Percentiles rank a stretch among this genome's conserved stretches.
These are phyloP conservation scores for Zaprionus africanus DNA, from an alignment of 1,140 invertebrate species.

Conservation along the genomic window DNA sequence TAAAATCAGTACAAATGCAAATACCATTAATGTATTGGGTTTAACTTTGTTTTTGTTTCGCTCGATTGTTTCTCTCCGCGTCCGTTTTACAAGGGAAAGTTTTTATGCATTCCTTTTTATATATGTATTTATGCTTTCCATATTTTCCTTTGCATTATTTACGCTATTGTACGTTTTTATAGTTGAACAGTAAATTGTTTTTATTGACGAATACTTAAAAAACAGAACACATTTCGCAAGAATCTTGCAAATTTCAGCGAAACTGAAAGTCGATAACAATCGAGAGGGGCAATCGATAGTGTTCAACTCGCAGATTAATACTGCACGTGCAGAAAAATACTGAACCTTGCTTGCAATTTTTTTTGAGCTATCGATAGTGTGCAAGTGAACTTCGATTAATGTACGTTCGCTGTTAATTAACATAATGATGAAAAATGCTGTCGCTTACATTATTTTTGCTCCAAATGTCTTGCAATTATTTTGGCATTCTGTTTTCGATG, in stretches of 20 bases:
- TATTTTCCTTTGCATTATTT: constrained; percentile 66
- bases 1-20: constrained; percentile 84
- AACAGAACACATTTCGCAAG: not conserved
- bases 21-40: constrained; percentile 84
- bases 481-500: not conserved
- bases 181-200: constrained; percentile 43
- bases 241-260: not conserved
- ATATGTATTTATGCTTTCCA: constrained; percentile 68
- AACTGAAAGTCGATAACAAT: not conserved
- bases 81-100: constrained; percentile 23
- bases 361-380: not conserved
- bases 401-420: not conserved
- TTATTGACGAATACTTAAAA: not conserved
- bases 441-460: not conserved
- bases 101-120: constrained; percentile 55
- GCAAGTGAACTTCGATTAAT: not conserved
- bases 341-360: too few species aligned
- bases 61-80: constrained; percentile 51
- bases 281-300: not conserved
- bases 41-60: constrained; percentile 79
- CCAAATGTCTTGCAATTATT: not conserved
- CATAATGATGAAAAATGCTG: not conserved
- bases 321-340: not conserved
- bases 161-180: constrained; percentile 66
- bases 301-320: too few species aligned